Evolutionary conservation across 2,888 invertebrate species (phyloP), one percentile per base, ranked within the genome.

Genomic region (Euplagia quadripunctaria): DNA sequence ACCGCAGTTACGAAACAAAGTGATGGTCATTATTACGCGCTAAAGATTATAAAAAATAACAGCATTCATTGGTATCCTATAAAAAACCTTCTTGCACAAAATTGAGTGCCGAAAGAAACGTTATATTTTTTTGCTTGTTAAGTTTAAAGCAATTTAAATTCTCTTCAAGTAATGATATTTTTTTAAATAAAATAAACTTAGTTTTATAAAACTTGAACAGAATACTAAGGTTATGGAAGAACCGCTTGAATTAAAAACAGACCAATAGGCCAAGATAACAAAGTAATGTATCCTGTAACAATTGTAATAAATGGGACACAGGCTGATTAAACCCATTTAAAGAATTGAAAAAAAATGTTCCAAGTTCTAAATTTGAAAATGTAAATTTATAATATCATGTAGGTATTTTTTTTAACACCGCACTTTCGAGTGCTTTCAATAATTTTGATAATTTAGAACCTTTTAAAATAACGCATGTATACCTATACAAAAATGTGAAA

Each of bases 1-100:
- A 94, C 95, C 95, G 86, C 95, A 94, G 91, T 92, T 89, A 88
- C 85, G 83, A 90, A 94, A 95, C 94, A 95, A 91, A 86, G 89
- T 89, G 85, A 81, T 85, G 87, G 83, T 88, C 87, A 88, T 92
- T 88, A 92, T 89, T 78, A 68, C 75, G 42, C 64, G 76, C 76
- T 80, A 73, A 83, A 76, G 79, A 82, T 85, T 83, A 78, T 79
- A 84, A 89, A 88, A 90, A 89, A 75, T 80, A 82, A 88, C 81
- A 80, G 83, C 78, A 76, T 77, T 81, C 79, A 78, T 81, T 41
- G 73, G 65, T 73, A 75, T 71, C 70, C 66, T 20, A 68, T 77
- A 80, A 82, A 85, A 84, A 81, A 75, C 69, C 61, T 72, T 63
- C 41, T 67, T 71, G 46, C 31, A 20, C 58, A 55, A 63, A 64